Percentiles rank a stretch among this genome's conserved stretches.
Evolutionary conservation across 2,888 invertebrate species (phyloP).

Genomic region (Drosophila antonietae): DNA sequence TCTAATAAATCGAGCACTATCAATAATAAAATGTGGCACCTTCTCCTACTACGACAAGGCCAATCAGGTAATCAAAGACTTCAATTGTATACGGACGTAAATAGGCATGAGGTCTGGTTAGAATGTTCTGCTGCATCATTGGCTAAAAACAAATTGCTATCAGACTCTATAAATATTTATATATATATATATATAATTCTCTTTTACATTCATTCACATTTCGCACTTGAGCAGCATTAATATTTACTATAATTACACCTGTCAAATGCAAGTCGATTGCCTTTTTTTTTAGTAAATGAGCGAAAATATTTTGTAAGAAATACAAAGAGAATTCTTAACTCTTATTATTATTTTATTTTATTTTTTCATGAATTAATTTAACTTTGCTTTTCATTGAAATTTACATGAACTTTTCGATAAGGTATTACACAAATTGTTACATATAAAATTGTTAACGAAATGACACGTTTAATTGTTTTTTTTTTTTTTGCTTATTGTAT

Average conservation of each 20-base stretch:
- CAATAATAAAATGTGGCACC: conserved; percentile 49
- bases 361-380: background rate
- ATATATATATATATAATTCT: background rate
- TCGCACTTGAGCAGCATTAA: conserved; percentile 13
- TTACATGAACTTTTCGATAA: conserved; percentile 1
- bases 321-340: background rate
- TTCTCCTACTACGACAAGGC: conserved; percentile 35
- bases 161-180: conserved; percentile 12
- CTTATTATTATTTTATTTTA: background rate
- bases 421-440: background rate
- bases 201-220: background rate
- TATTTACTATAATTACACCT: conserved; percentile 22
- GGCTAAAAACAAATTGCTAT: conserved; percentile 12
- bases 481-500: background rate
- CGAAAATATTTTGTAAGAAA: conserved; percentile 33
- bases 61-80: conserved; percentile 51
- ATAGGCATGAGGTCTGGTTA: conserved; percentile 36
- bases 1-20: conserved; percentile 57
- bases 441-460: background rate
- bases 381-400: background rate
- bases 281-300: conserved; percentile 39
- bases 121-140: conserved; percentile 1
- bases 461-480: conserved; percentile 6
- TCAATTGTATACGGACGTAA: conserved; percentile 16
- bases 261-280: conserved; percentile 52